Percentiles rank a stretch among this genome's conserved stretches.
Evolutionary conservation across 2,113 vertebrate genomes (phyloP).

Genomic region (Limanda limanda): DNA sequence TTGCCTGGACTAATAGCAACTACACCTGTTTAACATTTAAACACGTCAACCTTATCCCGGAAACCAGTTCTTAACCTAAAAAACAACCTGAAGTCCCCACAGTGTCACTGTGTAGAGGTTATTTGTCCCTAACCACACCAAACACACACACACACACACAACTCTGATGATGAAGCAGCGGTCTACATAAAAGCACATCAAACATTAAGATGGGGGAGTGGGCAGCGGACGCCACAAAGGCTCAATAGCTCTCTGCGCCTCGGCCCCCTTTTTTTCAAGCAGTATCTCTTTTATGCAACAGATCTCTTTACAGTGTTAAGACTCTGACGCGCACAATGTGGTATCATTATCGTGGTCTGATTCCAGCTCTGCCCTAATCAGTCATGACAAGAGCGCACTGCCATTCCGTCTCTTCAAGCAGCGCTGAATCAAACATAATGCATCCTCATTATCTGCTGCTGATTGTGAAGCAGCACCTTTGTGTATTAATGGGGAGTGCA

Average conservation of each 20-base stretch:
- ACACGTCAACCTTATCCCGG: too few species aligned
- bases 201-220: constrained; percentile 60
- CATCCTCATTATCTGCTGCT: constrained; percentile 74
- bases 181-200: constrained; percentile 69
- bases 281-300: constrained; percentile 51
- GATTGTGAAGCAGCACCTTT: constrained; percentile 79
- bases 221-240: constrained; percentile 48
- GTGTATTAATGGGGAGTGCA: constrained; percentile 71
- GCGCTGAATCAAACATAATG: constrained; percentile 68
- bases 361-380: constrained; percentile 74
- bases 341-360: constrained; percentile 63
- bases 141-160: constrained; percentile 14
- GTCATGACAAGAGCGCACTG: constrained; percentile 68
- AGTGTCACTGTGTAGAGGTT: background rate
- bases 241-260: constrained; percentile 42
- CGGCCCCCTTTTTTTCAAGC: constrained; percentile 50
- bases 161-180: constrained; percentile 51
- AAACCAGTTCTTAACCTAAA: too few species aligned
- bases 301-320: constrained; percentile 49
- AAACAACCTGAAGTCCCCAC: too few species aligned
- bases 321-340: constrained; percentile 64
- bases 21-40: too few species aligned
- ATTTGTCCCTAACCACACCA: constrained; percentile 7
- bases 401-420: constrained; percentile 75
- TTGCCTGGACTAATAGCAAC: too few species aligned